Base-by-base conservation (phyloP, 2,113 vertebrate species). In the Eublepharis macularius region DNA sequence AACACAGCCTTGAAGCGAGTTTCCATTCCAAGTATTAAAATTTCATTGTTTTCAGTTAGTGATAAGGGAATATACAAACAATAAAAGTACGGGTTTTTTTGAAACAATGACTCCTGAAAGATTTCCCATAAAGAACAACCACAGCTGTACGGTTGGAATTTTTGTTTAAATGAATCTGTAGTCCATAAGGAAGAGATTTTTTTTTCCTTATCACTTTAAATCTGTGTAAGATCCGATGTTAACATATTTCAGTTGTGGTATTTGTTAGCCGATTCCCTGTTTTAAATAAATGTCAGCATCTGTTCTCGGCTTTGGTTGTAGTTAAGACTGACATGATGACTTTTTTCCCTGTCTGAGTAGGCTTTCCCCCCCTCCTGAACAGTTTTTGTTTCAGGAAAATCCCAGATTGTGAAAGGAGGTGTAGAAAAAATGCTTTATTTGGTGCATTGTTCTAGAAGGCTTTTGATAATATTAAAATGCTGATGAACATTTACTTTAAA, bases 221-320 rank as follows among this genome's bases (percentile, higher is more conserved):
- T 73, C 80, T 88, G n/a, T 66, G 29, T 73, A 88, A 84, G 36
- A 83, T 88, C 6, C 74, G 68, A 81, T 69, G 10, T 82, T 91
- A 91, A 89, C 43, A 43, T 87, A 85, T 88, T 89, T 91, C 82
- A 60, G 24, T 88, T 89, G 32, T 83, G 24, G 4, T 89, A 69
- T 91, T 92, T 86, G 60, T 93, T 86, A 90, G 81, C 3, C 68
- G 36, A 90, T 89, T 82, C 26, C 84, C 14, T 92, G 73, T 89
- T 89, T 90, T 76, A 92, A 90, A 72, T 65, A 87, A 82, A 76
- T 79, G 16, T 82, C 86, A 91, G 17, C 66, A 84, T 89, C 85
- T 91, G 73, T 21, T 91, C 39, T 76, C 86, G 17, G 78, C 26
- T 90, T 87, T 43, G 73, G 39, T 60, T 34, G 5, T 73, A 87